These are phyloP conservation scores for Semnopithecus entellus DNA, from an alignment of 2,113 vertebrate genomes.

Conservation along the genomic window DNA sequence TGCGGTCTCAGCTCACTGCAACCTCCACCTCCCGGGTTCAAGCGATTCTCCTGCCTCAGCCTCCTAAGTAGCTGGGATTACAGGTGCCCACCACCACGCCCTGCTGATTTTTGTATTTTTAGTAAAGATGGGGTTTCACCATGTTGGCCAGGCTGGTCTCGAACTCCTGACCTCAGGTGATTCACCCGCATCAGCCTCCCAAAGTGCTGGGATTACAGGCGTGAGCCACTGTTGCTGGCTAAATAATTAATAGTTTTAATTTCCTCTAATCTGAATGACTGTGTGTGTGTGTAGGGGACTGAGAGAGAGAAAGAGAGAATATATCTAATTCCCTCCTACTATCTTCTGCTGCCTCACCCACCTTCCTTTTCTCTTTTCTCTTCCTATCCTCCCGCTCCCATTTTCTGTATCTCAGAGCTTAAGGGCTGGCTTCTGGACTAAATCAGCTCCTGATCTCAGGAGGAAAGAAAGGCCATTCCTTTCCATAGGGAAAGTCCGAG, in stretches of 20 bases:
- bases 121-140: too few relatives aligned
- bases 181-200: too few relatives aligned
- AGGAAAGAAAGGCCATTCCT: not conserved
- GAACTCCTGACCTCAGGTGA: too few relatives aligned
- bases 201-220: too few relatives aligned
- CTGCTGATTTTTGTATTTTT: too few relatives aligned
- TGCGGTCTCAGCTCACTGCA: too few relatives aligned
- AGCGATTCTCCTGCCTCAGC: too few relatives aligned
- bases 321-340: not conserved
- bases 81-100: too few relatives aligned
- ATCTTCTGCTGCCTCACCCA: not conserved
- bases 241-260: not conserved
- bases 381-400: not conserved
- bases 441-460: constrained; percentile 26
- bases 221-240: too few relatives aligned
- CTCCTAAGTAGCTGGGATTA: too few relatives aligned
- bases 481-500: not conserved
- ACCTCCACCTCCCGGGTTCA: too few relatives aligned
- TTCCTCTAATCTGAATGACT: not conserved
- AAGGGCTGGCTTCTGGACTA: not conserved
- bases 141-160: too few relatives aligned
- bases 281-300: not conserved
- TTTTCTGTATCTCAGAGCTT: not conserved
- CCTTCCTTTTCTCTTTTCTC: not conserved
- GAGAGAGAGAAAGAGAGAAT: not conserved